Conservation (phyloP, 2,113 vertebrate genomes). For the Crocuta crocuta region DNA sequence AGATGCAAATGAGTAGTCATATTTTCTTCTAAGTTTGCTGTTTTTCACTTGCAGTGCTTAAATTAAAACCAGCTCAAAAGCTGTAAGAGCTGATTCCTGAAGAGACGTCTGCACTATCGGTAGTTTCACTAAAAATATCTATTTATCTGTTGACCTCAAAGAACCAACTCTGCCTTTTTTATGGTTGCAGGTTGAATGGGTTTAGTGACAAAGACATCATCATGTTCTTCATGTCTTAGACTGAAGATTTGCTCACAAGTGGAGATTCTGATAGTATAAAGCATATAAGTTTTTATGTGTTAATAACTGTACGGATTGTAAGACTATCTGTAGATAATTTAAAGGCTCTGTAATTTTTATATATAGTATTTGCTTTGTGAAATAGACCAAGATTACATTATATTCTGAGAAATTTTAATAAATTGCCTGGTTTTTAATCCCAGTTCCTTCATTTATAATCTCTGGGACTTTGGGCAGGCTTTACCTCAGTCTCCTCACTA, state of each 20-base stretch:
- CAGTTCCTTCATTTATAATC: not conserved
- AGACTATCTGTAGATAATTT: not conserved
- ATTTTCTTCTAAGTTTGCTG: constrained; percentile 59
- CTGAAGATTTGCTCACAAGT: not conserved
- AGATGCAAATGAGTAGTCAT: constrained; percentile 66
- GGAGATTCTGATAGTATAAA: not conserved
- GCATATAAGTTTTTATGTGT: not conserved
- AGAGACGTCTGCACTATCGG: constrained; percentile 25
- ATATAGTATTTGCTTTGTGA: not conserved
- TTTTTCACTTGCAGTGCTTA: constrained; percentile 46
- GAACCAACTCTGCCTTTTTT: constrained; percentile 73
- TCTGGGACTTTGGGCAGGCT: not conserved
- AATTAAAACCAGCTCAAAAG: constrained; percentile 58
- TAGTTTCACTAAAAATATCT: constrained; percentile 70
- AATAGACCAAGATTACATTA: not conserved
- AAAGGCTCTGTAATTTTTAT: not conserved
- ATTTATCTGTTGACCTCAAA: constrained; percentile 63
- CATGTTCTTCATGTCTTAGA: not conserved
- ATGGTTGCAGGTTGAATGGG: constrained; percentile 55
- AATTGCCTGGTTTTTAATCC: constrained; percentile 1
- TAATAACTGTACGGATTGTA: not conserved
- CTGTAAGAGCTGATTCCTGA: constrained; percentile 25
- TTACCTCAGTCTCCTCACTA: not conserved
- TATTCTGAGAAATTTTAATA: not conserved
- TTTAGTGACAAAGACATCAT: not conserved